Conservation (phyloP, 2,888 invertebrate genomes). For the Drosophila prolongata region DNA sequence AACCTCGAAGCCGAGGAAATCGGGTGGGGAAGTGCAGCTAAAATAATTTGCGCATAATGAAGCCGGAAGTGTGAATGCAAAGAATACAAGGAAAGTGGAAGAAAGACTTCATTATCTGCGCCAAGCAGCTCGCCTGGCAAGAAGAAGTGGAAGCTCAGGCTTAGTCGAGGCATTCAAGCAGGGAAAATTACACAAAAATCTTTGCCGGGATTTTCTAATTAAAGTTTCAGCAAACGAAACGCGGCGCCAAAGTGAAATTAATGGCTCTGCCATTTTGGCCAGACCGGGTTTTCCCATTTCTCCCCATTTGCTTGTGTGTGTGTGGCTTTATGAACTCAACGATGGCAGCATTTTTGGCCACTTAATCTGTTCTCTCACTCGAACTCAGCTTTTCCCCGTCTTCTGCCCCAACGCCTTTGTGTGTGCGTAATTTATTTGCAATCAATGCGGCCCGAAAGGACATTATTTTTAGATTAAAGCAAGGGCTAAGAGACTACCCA, state of each 20-base stretch:
- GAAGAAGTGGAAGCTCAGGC: conserved; percentile 26
- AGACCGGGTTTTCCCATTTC: conserved; percentile 17
- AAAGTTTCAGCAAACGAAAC: conserved; percentile 65
- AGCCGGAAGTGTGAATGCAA: conserved; percentile 77
- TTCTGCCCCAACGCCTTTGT: conserved; percentile 1
- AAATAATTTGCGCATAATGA: conserved; percentile 79
- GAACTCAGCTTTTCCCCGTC: conserved; percentile 8
- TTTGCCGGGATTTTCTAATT: conserved; percentile 74
- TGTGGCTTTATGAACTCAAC: conserved; percentile 67
- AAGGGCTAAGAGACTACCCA: conserved; percentile 13
- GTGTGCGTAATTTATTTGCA: conserved; percentile 77
- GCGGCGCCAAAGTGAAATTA: conserved; percentile 76
- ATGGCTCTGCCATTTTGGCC: conserved; percentile 60
- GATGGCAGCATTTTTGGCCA: conserved; percentile 53
- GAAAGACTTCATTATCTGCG: conserved; percentile 70
- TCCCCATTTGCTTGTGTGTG: conserved; percentile 10
- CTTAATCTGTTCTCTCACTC: conserved; percentile 65
- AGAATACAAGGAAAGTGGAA: conserved; percentile 59
- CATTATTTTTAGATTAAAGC: conserved; percentile 76
- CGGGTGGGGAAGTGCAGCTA: conserved; percentile 64
- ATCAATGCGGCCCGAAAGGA: conserved; percentile 74
- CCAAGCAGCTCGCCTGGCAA: conserved; percentile 28
- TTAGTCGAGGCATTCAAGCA: conserved; percentile 53
- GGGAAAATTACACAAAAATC: conserved; percentile 74
- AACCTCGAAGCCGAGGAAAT: conserved; percentile 19